These are phyloP conservation scores for Chrysodeixis includens DNA, from an alignment of 2,888 invertebrate species.

Conservation along the genomic window DNA sequence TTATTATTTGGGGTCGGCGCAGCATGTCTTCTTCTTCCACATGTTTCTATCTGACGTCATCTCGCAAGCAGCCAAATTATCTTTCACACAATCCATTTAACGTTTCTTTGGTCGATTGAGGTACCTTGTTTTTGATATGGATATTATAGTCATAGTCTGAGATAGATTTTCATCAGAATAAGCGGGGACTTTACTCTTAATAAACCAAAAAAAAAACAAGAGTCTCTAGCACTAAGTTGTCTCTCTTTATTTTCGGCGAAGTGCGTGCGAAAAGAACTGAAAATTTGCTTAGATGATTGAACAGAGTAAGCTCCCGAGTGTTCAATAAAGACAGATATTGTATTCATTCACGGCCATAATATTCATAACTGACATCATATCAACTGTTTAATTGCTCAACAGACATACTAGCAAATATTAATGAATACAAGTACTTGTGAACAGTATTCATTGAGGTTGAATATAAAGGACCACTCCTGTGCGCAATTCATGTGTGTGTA, in stretches of 20 bases:
- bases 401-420: neutral
- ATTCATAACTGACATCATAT: neutral
- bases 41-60: too few species aligned
- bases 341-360: neutral
- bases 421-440: neutral
- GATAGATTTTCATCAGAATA: too few species aligned
- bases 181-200: too few species aligned
- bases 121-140: too few species aligned
- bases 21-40: too few species aligned
- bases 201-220: neutral
- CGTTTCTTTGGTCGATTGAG: too few species aligned
- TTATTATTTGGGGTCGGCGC: too few species aligned
- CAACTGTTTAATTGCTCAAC: neutral
- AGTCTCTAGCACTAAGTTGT: neutral
- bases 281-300: too few species aligned
- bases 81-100: too few species aligned
- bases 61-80: too few species aligned
- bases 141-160: too few species aligned
- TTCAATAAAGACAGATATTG: neutral
- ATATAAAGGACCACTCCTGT: neutral
- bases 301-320: neutral
- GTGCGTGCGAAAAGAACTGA: too few species aligned
- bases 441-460: slow-evolving; percentile 2
- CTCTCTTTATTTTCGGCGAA: neutral
- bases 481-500: neutral